Evolutionary conservation across 2,113 vertebrate species (phyloP).

Genomic region (Zeus faber): DNA sequence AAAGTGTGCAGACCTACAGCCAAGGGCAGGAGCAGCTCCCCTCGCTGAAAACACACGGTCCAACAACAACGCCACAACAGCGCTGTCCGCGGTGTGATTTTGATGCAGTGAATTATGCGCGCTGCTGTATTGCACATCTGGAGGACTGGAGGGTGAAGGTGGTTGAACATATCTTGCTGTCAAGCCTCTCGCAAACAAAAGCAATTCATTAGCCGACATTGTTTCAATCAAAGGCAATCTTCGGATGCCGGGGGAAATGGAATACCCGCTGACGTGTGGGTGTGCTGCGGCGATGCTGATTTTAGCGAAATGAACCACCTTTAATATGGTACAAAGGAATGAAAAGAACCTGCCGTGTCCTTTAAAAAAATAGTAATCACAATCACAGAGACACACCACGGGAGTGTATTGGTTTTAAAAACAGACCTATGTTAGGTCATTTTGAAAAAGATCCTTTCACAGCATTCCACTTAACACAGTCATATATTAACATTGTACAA

Average conservation of each 20-base stretch:
- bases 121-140: slow-evolving; percentile 64
- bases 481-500: not conserved
- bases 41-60: slow-evolving; percentile 16
- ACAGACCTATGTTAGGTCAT: too few relatives aligned
- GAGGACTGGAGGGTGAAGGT: slow-evolving; percentile 51
- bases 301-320: slow-evolving; percentile 43
- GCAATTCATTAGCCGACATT: slow-evolving; percentile 56
- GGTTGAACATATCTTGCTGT: slow-evolving; percentile 38
- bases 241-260: slow-evolving; percentile 42
- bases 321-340: too few relatives aligned
- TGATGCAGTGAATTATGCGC: slow-evolving; percentile 41
- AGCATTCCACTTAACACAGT: too few relatives aligned
- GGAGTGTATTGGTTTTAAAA: slow-evolving; percentile 8
- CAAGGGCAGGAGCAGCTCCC: slow-evolving; percentile 6
- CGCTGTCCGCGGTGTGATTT: slow-evolving; percentile 31
- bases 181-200: slow-evolving; percentile 44
- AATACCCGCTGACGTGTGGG: slow-evolving; percentile 37
- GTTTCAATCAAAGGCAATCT: slow-evolving; percentile 63
- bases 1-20: slow-evolving; percentile 51
- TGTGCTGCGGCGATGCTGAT: slow-evolving; percentile 41
- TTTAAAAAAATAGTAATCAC: too few relatives aligned
- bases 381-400: not conserved
- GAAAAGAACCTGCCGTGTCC: not conserved
- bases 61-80: slow-evolving; percentile 16
- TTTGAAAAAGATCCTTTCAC: too few relatives aligned